These are phyloP conservation scores for Phthorimaea operculella DNA, from an alignment of 1,140 invertebrate genomes.

Conservation along the genomic window DNA sequence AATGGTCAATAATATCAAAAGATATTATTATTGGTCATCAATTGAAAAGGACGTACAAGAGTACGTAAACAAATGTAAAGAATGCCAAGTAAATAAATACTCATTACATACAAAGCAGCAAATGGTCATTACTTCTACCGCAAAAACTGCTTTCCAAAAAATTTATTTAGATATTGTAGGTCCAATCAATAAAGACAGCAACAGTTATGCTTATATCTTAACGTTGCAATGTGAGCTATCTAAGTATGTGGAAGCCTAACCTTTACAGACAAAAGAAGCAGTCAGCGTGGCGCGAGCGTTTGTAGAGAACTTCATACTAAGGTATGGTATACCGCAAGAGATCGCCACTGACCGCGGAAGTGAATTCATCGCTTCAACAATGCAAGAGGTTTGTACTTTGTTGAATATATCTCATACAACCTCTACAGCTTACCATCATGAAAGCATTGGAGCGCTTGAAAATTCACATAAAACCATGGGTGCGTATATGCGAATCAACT, in stretches of 20 bases:
- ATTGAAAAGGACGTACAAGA: background rate
- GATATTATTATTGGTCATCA: background rate
- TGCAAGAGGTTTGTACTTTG: constrained; percentile 1
- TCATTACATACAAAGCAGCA: background rate
- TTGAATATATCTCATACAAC: constrained; percentile 1
- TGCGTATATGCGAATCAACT: background rate
- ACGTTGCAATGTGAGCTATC: constrained; percentile 2
- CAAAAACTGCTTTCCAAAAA: background rate
- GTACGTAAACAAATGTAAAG: background rate
- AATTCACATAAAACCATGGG: background rate
- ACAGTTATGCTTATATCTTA: background rate
- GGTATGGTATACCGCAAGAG: constrained; percentile 1
- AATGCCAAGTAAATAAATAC: background rate
- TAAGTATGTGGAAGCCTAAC: constrained; percentile 3
- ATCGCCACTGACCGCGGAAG: constrained; percentile 2
- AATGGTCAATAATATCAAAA: background rate
- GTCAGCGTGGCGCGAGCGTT: background rate
- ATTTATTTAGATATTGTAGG: background rate
- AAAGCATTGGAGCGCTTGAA: background rate
- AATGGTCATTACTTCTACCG: background rate
- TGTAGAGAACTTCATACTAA: constrained; percentile 1
- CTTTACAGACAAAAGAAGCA: background rate
- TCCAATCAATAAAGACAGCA: background rate
- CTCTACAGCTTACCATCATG: constrained; percentile 5
- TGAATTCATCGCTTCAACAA: constrained; percentile 1